Base-by-base conservation (phyloP, 2,797 vertebrate genomes). In the Arrhamphus sclerolepis region DNA sequence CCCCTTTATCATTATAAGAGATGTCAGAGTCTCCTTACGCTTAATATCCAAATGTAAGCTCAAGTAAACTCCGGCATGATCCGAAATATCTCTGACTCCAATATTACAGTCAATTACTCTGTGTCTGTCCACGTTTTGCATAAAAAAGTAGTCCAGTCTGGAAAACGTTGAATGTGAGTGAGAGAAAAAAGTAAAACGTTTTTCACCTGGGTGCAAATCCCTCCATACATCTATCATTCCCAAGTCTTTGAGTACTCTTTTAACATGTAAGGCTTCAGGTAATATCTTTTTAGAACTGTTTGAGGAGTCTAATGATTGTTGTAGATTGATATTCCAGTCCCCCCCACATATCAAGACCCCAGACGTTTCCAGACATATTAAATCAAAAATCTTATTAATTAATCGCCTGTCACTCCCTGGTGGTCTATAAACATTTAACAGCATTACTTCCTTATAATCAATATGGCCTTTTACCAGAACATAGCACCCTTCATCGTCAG, bases 371-470 rank as follows among this genome's bases (percentile, higher is more conserved):
- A 9, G 13, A 16, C 17, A 5, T 24, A 64, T 13, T 20, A 34
- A 17, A 58, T 64, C 1, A 59, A 1, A 0, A 14, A 18, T 7
- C 9, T n/a, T 22, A 13, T 10, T 57, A 16, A 34, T 10, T 46
- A 16, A 34, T 1, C 21, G 2, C 4, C 38, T 46, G 7, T 21
- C 4, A 20, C 16, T 46, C 13, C 28, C 29, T 1, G 55, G 43
- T 57, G 29, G 29, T 46, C 55, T 57, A 18, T 47, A 39, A 9
- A 57, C 55, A 57, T 57, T 57, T 6, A 57, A 2, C 5, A 57
- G 38, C 2, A 16, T 39, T 0, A 24, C 39, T 24, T 57, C 41
- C n/a, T 22, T 57, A 29, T 47, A 1, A 8, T 38, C 55, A 11
- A 57, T 38, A 6, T 1, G 18, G 5, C 43, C 19, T 14, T 57